phyloP scores from a whole-genome alignment of 2,888 invertebrate genomes.

The Pollenia amentaria region DNA sequence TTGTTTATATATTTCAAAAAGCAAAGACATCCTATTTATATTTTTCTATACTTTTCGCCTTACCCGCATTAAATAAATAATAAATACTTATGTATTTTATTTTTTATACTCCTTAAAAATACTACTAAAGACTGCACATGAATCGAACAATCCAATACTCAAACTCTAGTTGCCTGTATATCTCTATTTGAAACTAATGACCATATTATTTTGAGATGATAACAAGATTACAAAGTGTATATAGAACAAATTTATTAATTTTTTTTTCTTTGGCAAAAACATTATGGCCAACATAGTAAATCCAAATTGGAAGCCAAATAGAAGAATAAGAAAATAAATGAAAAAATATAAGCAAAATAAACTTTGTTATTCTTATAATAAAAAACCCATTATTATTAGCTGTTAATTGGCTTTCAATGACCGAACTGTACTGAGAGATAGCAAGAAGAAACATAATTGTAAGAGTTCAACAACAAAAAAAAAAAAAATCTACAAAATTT shows the following conservation, averaged over 20 bases:
- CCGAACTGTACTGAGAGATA: not conserved
- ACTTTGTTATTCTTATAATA: conserved; percentile 49
- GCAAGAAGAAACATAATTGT: not conserved
- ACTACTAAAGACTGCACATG: no score
- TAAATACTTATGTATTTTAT: no score
- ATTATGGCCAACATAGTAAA: not conserved
- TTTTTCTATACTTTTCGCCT: no score
- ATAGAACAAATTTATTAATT: not conserved
- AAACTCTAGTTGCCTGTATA: no score
- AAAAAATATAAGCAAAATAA: not conserved
- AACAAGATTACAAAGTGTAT: conserved; percentile 45
- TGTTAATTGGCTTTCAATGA: conserved; percentile 68
- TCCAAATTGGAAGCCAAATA: not conserved
- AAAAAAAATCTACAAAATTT: conserved; percentile 4
- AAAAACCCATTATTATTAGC: conserved; percentile 60
- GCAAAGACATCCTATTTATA: no score
- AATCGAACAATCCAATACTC: no score
- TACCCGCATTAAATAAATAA: no score
- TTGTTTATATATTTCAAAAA: no score
- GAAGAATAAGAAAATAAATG: not conserved
- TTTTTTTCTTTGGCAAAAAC: not conserved
- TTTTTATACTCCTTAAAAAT: no score
- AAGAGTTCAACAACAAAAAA: not conserved
- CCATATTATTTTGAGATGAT: conserved; percentile 51
- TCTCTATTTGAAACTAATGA: conserved; percentile 46